Conservation (phyloP, 2,888 invertebrate species). For the Fragum whitleyi region DNA sequence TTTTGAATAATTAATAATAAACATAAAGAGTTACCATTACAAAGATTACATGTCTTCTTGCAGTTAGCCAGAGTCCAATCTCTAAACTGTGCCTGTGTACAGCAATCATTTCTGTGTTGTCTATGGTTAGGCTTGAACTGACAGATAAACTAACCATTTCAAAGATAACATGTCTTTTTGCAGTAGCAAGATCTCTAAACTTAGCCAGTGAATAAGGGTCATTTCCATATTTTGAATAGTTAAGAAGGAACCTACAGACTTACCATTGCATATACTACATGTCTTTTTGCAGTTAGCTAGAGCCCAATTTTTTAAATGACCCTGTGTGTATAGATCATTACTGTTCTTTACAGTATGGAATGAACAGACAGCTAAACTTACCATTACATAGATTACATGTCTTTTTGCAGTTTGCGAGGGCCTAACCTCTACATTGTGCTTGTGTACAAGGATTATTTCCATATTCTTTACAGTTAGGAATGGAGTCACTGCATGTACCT, state of each 20-base stretch:
- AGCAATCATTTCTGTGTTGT: conserved; percentile 63
- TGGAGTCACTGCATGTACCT: conserved; percentile 65
- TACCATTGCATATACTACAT: conserved; percentile 61
- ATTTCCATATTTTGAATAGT: no score
- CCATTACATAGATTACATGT: conserved; percentile 63
- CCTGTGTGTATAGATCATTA: no score
- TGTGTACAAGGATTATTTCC: conserved; percentile 61
- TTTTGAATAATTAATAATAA: no score
- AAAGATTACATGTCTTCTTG: conserved; percentile 63
- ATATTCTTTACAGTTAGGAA: conserved; percentile 71
- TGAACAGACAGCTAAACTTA: conserved; percentile 33
- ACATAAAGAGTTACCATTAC: conserved; percentile 44
- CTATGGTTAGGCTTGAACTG: conserved; percentile 70
- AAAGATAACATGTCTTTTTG: no score
- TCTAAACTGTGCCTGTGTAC: conserved; percentile 60
- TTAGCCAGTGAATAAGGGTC: no score
- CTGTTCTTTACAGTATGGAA: no score
- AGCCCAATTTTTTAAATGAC: conserved; percentile 67
- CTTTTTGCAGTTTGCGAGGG: conserved; percentile 63
- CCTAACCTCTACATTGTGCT: conserved; percentile 64
- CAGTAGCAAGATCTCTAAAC: no score
- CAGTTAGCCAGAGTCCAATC: conserved; percentile 69
- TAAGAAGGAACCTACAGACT: no score
- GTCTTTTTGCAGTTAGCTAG: conserved; percentile 67
- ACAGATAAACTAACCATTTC: no score